Percentiles rank a stretch among this genome's conserved stretches.
Conservation (phyloP, 2,113 vertebrate species). For the Entomyzon cyanotis region DNA sequence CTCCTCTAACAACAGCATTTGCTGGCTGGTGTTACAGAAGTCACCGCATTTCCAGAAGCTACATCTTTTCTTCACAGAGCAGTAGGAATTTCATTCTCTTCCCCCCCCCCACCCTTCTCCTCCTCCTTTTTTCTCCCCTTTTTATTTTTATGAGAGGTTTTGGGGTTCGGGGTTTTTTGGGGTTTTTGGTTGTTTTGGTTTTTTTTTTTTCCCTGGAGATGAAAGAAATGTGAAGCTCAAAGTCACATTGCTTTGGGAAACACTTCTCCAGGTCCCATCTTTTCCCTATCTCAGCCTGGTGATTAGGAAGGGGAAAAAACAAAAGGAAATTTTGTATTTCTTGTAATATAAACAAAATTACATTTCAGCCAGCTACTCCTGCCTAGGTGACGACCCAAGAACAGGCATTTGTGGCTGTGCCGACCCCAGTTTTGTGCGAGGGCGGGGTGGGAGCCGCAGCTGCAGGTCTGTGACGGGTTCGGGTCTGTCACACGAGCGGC, state of each 20-base stretch:
- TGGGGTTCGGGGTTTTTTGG: too few species aligned
- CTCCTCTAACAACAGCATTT: background rate
- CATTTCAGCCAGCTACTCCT: background rate
- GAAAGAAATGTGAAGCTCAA: background rate
- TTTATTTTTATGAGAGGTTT: background rate
- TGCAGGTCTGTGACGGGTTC: too few species aligned
- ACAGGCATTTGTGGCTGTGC: accelerated
- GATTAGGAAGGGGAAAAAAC: accelerated
- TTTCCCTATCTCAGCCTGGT: background rate
- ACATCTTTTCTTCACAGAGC: background rate
- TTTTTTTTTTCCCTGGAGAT: background rate
- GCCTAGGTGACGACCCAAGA: background rate
- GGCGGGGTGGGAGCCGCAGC: background rate
- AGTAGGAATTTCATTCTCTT: background rate
- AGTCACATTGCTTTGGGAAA: background rate
- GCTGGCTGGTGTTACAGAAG: background rate
- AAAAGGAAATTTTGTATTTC: background rate
- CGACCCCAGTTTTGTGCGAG: accelerated
- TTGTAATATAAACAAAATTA: background rate
- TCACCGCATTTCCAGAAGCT: background rate
- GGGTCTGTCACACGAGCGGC: accelerated
- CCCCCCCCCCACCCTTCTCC: accelerated
- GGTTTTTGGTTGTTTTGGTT: too few species aligned
- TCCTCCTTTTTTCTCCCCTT: accelerated
- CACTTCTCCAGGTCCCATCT: background rate